phyloP scores from a whole-genome alignment of 2,797 vertebrate species.

The Bufotes viridis region DNA sequence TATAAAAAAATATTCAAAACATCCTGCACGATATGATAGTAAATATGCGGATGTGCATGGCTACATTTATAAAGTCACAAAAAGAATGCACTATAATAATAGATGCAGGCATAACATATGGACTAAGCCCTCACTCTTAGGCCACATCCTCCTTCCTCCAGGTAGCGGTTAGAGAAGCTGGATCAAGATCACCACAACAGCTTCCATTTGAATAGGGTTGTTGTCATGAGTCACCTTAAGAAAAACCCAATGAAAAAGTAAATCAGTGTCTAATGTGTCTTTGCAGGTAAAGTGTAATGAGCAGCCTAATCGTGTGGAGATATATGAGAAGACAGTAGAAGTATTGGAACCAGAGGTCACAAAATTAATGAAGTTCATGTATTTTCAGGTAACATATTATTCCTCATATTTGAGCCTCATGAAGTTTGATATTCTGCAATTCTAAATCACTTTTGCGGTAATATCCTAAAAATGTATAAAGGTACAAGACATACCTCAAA shows the following conservation, averaged over 20 bases:
- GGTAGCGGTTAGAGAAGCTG: background rate
- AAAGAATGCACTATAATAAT: too few relatives aligned
- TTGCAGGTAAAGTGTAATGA: slow-evolving; percentile 96
- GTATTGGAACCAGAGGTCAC: slow-evolving; percentile 97
- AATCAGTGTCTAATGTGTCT: background rate
- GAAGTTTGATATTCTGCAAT: background rate
- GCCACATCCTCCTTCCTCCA: background rate
- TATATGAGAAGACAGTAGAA: slow-evolving; percentile 98
- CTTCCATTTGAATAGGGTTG: background rate
- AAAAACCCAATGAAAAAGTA: background rate
- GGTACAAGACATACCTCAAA: too few relatives aligned
- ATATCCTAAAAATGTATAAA: background rate
- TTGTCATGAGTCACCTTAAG: background rate
- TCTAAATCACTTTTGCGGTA: background rate
- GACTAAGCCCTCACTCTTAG: too few relatives aligned
- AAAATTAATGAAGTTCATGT: slow-evolving; percentile 99
- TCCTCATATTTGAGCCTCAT: background rate
- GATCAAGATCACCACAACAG: too few relatives aligned
- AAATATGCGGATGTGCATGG: too few relatives aligned
- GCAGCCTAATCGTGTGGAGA: slow-evolving; percentile 97
- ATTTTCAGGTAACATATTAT: slow-evolving; percentile 86
- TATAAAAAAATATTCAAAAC: too few relatives aligned
- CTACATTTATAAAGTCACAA: too few relatives aligned
- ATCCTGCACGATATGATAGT: too few relatives aligned
- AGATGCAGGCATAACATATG: too few relatives aligned